Conservation (phyloP, 2,888 invertebrate genomes). For the Sisyra terminalis region DNA sequence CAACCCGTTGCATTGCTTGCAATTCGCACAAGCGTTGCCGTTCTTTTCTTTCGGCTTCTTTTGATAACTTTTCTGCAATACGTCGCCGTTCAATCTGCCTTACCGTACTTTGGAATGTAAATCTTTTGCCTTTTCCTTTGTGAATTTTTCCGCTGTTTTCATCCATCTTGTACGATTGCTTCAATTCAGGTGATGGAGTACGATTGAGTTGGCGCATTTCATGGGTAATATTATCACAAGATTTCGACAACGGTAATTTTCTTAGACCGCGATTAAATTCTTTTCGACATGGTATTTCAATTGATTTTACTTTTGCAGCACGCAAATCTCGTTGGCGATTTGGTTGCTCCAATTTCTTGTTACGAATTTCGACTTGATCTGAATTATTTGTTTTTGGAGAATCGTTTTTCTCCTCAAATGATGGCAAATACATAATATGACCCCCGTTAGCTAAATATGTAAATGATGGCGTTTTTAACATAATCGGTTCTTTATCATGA, state of each 20-base stretch:
- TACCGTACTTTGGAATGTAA: slow-evolving; percentile 73
- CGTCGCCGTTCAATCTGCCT: slow-evolving; percentile 60
- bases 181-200: slow-evolving; percentile 10
- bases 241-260: slow-evolving; percentile 24
- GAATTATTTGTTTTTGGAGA: neutral
- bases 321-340: neutral
- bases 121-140: slow-evolving; percentile 38
- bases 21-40: slow-evolving; percentile 57
- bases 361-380: slow-evolving; percentile 1
- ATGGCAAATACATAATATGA: slow-evolving; percentile 58
- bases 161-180: slow-evolving; percentile 1
- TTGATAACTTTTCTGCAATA: slow-evolving; percentile 57
- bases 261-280: slow-evolving; percentile 3
- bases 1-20: slow-evolving; percentile 70
- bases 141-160: slow-evolving; percentile 8
- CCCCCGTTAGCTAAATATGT: slow-evolving; percentile 47
- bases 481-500: slow-evolving; percentile 5
- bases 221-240: slow-evolving; percentile 28
- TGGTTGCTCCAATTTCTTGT: neutral
- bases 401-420: slow-evolving; percentile 5
- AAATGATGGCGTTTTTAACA: slow-evolving; percentile 19
- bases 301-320: slow-evolving; percentile 1
- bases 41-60: slow-evolving; percentile 62
- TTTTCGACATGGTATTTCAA: slow-evolving; percentile 5
- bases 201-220: slow-evolving; percentile 13